These are phyloP conservation scores for Mastomys natalensis DNA, from an alignment of 2,113 vertebrate species.

Conservation along the genomic window DNA sequence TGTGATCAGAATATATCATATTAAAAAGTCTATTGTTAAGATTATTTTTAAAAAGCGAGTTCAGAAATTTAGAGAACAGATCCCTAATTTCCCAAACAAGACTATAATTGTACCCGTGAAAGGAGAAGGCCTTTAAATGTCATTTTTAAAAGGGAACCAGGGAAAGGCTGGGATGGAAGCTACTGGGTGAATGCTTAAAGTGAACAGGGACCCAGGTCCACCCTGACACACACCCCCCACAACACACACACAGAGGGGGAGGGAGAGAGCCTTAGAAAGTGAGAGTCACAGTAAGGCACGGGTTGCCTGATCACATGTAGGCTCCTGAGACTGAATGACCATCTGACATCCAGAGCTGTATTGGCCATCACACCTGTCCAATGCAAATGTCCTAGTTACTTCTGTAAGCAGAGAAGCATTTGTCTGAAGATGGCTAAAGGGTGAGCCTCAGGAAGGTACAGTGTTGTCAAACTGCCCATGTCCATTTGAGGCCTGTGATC, in stretches of 20 bases:
- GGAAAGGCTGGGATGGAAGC: background rate
- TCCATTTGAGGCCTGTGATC: slow-evolving; percentile 9
- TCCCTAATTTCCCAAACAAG: background rate
- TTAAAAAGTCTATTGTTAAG: background rate
- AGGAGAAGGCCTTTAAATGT: background rate
- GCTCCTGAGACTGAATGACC: background rate
- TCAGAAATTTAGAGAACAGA: background rate
- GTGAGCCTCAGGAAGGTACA: background rate
- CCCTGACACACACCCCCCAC: too few species aligned
- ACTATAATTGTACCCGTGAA: background rate
- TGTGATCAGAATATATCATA: background rate
- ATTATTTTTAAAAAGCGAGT: background rate
- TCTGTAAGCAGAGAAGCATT: background rate
- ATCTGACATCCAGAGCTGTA: background rate
- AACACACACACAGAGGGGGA: background rate
- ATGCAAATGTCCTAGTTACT: background rate
- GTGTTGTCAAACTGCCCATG: background rate
- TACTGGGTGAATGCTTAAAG: background rate
- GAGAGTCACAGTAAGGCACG: background rate
- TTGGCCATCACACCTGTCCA: background rate
- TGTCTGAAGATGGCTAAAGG: background rate
- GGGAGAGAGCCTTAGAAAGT: background rate
- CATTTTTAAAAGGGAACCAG: background rate
- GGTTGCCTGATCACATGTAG: background rate
- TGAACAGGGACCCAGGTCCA: background rate